Base-by-base conservation (phyloP, 2,888 invertebrate genomes). In the Drosophila ustulata region DNA sequence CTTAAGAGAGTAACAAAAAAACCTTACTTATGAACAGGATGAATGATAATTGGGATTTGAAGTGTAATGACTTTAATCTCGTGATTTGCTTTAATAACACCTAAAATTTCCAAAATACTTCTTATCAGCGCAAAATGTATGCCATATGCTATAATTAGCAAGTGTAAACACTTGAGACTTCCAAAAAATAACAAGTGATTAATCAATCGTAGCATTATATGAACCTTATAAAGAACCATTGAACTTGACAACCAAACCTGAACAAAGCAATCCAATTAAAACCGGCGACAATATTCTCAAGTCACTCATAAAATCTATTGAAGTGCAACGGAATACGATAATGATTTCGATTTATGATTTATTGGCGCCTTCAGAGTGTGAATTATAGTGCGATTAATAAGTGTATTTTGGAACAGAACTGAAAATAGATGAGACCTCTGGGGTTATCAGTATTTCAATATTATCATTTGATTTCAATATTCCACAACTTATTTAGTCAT, bases 191-290 rank as follows among this genome's bases (percentile, higher is more conserved):
- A 32, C 26, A 57, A 71, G 11, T 59, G 34, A 56, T 61, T 63
- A 67, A 55, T 67, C 55, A 50, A 41, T 50, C 65, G 34, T 66
- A 62, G 50, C 47, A 66, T n/a, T 37, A 9, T 26, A 49, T 46
- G 23, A 62, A 45, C 52, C 18, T 45, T 39, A 47, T 57, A 43
- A 46, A 43, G 34, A 56, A 56, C 41, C 30, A 50, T 58, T 53
- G 43, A 59, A 45, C 55, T 8, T 45, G n/a, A 26, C 30, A 52
- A 34, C 26, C 46, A 28, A 52, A 23, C 45, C 26, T 37, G 32
- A 55, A 18, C 9, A 41, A 57, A 66, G 23, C 45, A 61, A 71
- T 34, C 74, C 66, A 77, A 74, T 51, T 61, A n/a, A 46, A 76
- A 74, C 63, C 53, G 62, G 58, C 25, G 26, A 50, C 34, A 50